Evolutionary conservation across 2,888 invertebrate species (phyloP).

Genomic region (Athrips mouffetella): DNA sequence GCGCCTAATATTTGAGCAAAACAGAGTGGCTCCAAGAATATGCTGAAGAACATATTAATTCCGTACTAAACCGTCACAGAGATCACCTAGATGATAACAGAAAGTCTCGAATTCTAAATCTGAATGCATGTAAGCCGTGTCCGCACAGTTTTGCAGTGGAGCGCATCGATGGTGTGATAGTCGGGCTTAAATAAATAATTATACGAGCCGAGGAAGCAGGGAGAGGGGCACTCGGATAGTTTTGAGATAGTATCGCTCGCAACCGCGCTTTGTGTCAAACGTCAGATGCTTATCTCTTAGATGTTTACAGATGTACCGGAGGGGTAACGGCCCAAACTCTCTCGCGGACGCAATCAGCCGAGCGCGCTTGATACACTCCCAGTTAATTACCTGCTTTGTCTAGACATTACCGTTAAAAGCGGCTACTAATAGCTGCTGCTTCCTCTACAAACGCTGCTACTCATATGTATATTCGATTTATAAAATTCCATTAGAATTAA

Average conservation of each 20-base stretch:
- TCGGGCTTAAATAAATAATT: slow-evolving; percentile 75
- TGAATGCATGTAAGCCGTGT: slow-evolving; percentile 60
- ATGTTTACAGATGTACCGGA: slow-evolving; percentile 76
- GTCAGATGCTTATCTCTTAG: slow-evolving; percentile 73
- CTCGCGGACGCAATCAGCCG: slow-evolving; percentile 63
- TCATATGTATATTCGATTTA: slow-evolving; percentile 7
- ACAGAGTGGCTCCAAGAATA: slow-evolving; percentile 27
- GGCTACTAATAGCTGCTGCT: slow-evolving; percentile 29
- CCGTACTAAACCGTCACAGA: slow-evolving; percentile 45
- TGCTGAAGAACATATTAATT: slow-evolving; percentile 42
- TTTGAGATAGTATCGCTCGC: slow-evolving; percentile 69
- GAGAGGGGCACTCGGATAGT: slow-evolving; percentile 58
- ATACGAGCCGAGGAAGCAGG: slow-evolving; percentile 63
- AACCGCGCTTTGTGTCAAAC: slow-evolving; percentile 78
- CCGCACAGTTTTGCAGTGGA: slow-evolving; percentile 62
- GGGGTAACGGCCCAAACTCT: slow-evolving; percentile 67
- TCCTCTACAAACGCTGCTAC: slow-evolving; percentile 6
- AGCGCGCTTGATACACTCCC: slow-evolving; percentile 57
- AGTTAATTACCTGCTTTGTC: slow-evolving; percentile 64
- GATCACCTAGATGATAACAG: slow-evolving; percentile 67
- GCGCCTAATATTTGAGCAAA: slow-evolving; percentile 20
- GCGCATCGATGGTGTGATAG: slow-evolving; percentile 75
- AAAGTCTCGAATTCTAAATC: slow-evolving; percentile 59
- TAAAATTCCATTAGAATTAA: neutral
- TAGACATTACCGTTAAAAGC: slow-evolving; percentile 32